Evolutionary conservation across 1,140 invertebrate species (phyloP).

Genomic region (Drosophila trapezifrons): DNA sequence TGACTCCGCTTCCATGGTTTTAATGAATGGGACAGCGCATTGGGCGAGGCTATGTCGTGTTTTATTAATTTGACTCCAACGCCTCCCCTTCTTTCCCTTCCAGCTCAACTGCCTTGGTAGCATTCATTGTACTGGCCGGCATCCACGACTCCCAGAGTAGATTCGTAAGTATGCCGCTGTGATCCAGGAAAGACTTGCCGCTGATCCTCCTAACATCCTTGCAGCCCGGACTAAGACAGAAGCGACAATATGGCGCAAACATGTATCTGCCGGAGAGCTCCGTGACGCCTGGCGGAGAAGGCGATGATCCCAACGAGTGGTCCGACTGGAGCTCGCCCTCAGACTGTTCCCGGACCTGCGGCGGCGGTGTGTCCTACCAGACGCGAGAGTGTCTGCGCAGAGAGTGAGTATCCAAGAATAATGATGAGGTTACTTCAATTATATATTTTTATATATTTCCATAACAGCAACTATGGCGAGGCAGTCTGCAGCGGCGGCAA

Average conservation of each 20-base stretch:
- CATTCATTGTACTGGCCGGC: constrained; percentile 73
- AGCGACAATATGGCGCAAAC: constrained; percentile 89
- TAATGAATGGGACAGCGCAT: constrained; percentile 48
- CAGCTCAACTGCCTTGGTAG: constrained; percentile 83
- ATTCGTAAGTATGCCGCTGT: constrained; percentile 74
- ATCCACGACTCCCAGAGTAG: constrained; percentile 72
- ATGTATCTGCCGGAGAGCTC: constrained; percentile 88
- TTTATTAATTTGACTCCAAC: constrained; percentile 46
- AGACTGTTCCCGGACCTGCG: constrained; percentile 93
- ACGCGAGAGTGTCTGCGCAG: constrained; percentile 88
- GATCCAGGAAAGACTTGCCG: too few relatives aligned
- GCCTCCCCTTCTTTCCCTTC: constrained; percentile 36
- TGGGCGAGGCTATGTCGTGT: constrained; percentile 19
- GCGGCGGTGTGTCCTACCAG: constrained; percentile 93
- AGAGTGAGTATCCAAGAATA: too few relatives aligned
- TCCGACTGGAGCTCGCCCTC: constrained; percentile 90
- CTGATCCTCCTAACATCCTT: not conserved
- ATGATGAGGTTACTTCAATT: too few relatives aligned
- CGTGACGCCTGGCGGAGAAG: constrained; percentile 88
- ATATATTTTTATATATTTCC: too few relatives aligned
- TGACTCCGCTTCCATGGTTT: constrained; percentile 51
- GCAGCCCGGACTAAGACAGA: constrained; percentile 87
- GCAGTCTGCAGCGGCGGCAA: constrained; percentile 89
- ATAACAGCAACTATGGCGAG: constrained; percentile 85
- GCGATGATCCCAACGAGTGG: constrained; percentile 86